Percentiles rank a stretch among this genome's conserved stretches.
These are phyloP conservation scores for Psittacula echo DNA, from an alignment of 2,797 vertebrate species.

Conservation along the genomic window DNA sequence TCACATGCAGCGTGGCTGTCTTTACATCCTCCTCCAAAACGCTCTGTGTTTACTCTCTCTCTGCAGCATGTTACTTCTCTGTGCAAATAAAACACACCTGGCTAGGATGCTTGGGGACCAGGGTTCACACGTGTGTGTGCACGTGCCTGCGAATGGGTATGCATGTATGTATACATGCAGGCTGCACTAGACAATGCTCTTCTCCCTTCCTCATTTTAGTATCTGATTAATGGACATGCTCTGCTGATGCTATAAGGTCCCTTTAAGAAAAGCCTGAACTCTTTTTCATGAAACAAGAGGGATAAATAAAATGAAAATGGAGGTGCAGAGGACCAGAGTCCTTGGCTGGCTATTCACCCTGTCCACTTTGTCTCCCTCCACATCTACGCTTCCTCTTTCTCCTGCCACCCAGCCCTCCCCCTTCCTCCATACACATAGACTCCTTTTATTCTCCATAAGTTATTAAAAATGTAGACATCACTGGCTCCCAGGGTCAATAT, in stretches of 20 bases:
- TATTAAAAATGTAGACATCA: conserved; percentile 85
- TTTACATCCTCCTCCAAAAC: background rate
- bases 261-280: background rate
- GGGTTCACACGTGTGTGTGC: background rate
- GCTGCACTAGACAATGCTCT: background rate
- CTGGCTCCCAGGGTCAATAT: conserved; percentile 83
- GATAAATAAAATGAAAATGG: background rate
- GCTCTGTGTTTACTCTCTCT: background rate
- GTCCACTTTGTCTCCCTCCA: background rate
- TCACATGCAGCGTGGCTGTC: background rate
- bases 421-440: background rate
- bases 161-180: fast-evolving
- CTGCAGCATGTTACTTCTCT: background rate
- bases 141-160: background rate
- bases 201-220: background rate
- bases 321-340: background rate
- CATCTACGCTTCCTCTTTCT: background rate
- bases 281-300: background rate
- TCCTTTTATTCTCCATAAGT: conserved; percentile 77
- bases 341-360: background rate
- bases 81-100: background rate
- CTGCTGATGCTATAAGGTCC: background rate
- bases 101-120: fast-evolving
- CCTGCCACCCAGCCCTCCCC: background rate
- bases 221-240: background rate